A percentile compares a stretch with the other conserved stretches of the same genome.
phyloP scores from a whole-genome alignment of 2,888 invertebrate species.

The Phaonia tiefii region DNA sequence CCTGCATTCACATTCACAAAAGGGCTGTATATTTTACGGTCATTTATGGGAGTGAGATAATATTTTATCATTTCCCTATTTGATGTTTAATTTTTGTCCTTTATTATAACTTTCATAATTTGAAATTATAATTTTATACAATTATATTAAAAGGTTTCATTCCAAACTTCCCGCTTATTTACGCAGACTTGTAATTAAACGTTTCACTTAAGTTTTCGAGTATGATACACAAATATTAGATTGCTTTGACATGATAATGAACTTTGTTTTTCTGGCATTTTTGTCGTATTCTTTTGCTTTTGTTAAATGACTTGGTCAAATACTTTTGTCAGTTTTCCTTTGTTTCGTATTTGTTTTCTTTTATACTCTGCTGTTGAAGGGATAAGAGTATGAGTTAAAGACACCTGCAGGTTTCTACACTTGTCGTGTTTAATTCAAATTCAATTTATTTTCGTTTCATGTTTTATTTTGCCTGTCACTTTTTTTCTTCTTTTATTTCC shows the following conservation, averaged over 20 bases:
- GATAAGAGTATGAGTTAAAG: neutral
- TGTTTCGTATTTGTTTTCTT: too few relatives aligned
- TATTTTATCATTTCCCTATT: neutral
- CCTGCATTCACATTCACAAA: too few relatives aligned
- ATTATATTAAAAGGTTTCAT: conserved; percentile 21
- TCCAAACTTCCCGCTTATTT: too few relatives aligned
- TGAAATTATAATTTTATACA: conserved; percentile 37
- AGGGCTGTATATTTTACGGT: too few relatives aligned
- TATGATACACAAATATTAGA: neutral
- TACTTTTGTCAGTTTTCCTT: too few relatives aligned
- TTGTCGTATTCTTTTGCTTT: neutral
- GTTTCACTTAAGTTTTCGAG: too few relatives aligned
- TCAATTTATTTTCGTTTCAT: conserved; percentile 34
- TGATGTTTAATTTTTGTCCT: neutral
- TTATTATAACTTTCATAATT: conserved; percentile 12
- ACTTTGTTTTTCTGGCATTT: neutral
- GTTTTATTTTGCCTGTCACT: conserved; percentile 22
- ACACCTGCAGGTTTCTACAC: conserved; percentile 70
- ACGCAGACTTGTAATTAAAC: too few relatives aligned
- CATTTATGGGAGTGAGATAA: too few relatives aligned
- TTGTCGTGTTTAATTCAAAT: conserved; percentile 71
- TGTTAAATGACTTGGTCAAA: neutral
- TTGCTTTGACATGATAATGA: conserved; percentile 8
- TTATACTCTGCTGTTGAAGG: neutral
- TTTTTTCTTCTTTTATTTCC: conserved; percentile 44